A percentile compares a stretch with the other conserved stretches of the same genome.
phyloP scores from a whole-genome alignment of 2,888 invertebrate genomes.

The Ornithoptera alexandrae region DNA sequence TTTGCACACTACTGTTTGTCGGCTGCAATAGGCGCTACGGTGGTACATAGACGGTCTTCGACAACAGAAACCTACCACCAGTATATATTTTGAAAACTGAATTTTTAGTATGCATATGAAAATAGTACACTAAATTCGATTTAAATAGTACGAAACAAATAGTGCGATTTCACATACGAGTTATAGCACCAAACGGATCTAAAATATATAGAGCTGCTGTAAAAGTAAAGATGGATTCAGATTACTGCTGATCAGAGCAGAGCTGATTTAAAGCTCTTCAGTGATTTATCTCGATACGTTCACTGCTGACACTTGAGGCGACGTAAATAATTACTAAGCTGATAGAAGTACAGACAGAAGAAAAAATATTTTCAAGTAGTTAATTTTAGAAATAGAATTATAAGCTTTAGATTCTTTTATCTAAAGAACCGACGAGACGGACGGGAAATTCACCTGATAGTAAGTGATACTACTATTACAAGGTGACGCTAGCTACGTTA shows the following conservation, averaged over 20 bases:
- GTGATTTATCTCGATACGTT: slow-evolving; percentile 20
- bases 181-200: slow-evolving; percentile 12
- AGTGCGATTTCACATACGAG: slow-evolving; percentile 8
- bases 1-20: no score
- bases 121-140: not conserved
- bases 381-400: not conserved
- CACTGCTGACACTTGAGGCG: slow-evolving; percentile 16
- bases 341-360: slow-evolving; percentile 4
- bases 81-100: no score
- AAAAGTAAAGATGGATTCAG: slow-evolving; percentile 16
- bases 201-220: slow-evolving; percentile 15
- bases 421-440: no score
- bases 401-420: no score
- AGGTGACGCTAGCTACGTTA: no score
- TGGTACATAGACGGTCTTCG: no score
- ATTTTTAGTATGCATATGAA: not conserved
- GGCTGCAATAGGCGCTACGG: no score
- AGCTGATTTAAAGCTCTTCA: slow-evolving; percentile 28
- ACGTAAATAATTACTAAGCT: slow-evolving; percentile 15
- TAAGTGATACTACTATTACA: no score
- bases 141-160: not conserved
- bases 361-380: not conserved
- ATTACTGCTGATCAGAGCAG: slow-evolving; percentile 12
- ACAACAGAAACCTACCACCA: no score
- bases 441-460: no score